Conservation (phyloP, 2,113 vertebrate genomes). For the Phycodurus eques region DNA sequence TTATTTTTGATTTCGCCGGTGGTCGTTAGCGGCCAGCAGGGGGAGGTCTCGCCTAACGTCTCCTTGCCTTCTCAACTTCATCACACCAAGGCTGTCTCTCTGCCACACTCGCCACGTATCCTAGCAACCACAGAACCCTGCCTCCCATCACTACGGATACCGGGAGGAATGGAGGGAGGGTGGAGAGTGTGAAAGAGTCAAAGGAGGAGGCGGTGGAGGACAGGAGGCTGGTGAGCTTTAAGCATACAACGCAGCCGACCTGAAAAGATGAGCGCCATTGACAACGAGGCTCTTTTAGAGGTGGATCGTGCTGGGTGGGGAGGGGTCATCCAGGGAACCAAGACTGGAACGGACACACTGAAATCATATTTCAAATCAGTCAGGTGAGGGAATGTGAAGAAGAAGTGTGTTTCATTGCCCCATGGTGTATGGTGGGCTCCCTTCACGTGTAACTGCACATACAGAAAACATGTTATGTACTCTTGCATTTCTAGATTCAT, state of each 20-base stretch:
- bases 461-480: too few relatives aligned
- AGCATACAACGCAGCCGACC: constrained; percentile 31
- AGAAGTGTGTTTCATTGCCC: constrained; percentile 5
- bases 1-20: neutral
- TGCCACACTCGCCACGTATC: constrained; percentile 62
- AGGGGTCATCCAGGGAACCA: constrained; percentile 20
- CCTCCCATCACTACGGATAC: constrained; percentile 73
- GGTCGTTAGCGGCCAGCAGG: constrained; percentile 43
- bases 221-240: constrained; percentile 15
- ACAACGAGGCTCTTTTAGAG: constrained; percentile 16
- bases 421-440: too few relatives aligned
- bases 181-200: constrained; percentile 30
- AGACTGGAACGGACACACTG: constrained; percentile 33
- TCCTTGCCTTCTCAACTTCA: constrained; percentile 7
- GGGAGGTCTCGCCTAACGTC: constrained; percentile 44
- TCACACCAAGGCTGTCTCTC: constrained; percentile 35
- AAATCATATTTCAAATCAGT: constrained; percentile 53
- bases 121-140: constrained; percentile 70
- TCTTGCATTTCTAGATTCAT: too few relatives aligned
- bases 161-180: constrained; percentile 52
- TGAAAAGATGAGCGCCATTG: constrained; percentile 27
- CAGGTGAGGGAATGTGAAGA: constrained; percentile 32
- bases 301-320: constrained; percentile 7
- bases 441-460: too few relatives aligned
- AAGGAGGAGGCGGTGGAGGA: constrained; percentile 11